Conservation (phyloP, 2,797 vertebrate genomes). For the Enoplosus armatus region DNA sequence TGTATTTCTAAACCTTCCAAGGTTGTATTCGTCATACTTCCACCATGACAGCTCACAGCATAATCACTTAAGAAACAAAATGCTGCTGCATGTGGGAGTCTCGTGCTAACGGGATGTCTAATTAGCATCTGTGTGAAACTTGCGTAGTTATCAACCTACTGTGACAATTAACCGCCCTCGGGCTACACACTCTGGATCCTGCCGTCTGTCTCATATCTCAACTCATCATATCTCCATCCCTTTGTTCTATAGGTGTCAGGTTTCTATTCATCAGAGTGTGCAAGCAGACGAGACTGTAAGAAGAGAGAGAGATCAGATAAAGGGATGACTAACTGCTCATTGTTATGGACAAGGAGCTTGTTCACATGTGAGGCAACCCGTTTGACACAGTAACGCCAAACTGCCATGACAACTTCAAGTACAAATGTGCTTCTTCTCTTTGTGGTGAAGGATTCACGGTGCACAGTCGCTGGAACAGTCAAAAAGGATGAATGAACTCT, state of each 20-base stretch:
- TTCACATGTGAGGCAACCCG: constrained; percentile 27
- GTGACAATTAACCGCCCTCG: constrained; percentile 39
- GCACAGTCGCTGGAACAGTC: not conserved
- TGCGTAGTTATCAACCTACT: constrained; percentile 31
- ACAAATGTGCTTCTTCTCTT: not conserved
- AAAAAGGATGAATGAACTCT: constrained; percentile 9
- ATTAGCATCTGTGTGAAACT: constrained; percentile 51
- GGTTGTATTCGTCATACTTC: not conserved
- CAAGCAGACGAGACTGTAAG: constrained; percentile 27
- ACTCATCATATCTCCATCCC: constrained; percentile 40
- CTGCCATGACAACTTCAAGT: not conserved
- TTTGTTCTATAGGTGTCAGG: constrained; percentile 58
- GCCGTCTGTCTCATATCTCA: constrained; percentile 52
- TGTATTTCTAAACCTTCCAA: not conserved
- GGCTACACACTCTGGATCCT: constrained; percentile 19
- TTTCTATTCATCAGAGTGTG: constrained; percentile 35
- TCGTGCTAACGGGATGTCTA: constrained; percentile 30
- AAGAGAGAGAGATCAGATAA: constrained; percentile 27
- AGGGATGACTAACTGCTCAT: constrained; percentile 41
- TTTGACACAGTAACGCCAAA: constrained; percentile 1
- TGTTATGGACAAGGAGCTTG: constrained; percentile 16
- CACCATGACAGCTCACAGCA: not conserved
- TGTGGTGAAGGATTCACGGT: not conserved
- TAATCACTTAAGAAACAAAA: not conserved
- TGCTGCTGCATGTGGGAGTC: not conserved